These are phyloP conservation scores for Rhineura floridana DNA, from an alignment of 2,113 vertebrate species.

Conservation along the genomic window DNA sequence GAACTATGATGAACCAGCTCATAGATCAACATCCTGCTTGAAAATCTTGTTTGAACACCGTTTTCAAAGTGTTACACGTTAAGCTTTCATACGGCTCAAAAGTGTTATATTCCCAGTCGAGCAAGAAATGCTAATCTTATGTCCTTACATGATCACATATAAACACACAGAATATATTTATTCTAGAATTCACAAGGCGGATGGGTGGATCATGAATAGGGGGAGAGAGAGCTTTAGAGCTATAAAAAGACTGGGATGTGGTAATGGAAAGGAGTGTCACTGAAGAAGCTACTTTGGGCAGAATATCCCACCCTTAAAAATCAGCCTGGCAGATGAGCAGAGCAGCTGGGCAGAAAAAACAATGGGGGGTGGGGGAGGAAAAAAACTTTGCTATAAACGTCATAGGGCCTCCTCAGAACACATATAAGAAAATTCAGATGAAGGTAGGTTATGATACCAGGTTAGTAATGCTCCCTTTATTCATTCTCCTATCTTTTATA, in stretches of 20 bases:
- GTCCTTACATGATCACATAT: background rate
- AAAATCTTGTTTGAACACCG: background rate
- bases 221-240: background rate
- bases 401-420: background rate
- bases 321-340: background rate
- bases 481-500: background rate
- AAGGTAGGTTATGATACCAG: background rate
- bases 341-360: background rate
- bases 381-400: background rate
- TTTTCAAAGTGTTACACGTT: background rate
- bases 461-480: background rate
- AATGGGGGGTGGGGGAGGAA: background rate
- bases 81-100: background rate
- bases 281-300: background rate
- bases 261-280: background rate
- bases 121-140: background rate
- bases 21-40: background rate
- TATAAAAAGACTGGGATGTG: background rate
- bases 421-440: background rate
- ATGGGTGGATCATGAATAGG: background rate
- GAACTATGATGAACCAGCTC: background rate
- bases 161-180: background rate
- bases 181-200: background rate
- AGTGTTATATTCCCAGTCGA: background rate
- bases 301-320: background rate